phyloP scores from a whole-genome alignment of 2,888 invertebrate genomes.

The Epirrhoe alternata region DNA sequence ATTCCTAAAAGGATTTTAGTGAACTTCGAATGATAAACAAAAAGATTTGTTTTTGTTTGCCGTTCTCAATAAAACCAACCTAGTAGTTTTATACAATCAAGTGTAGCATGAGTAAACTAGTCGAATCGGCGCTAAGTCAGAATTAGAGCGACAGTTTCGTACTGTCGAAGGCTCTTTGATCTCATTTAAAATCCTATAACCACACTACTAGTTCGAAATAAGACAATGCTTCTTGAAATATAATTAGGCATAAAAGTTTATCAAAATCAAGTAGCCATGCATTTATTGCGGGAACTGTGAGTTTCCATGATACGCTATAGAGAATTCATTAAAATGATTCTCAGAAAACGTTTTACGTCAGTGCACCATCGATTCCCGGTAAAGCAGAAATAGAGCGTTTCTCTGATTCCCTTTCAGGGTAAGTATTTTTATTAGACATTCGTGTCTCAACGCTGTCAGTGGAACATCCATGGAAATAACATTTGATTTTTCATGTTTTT shows the following conservation, averaged over 20 bases:
- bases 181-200: too few species aligned
- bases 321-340: conserved; percentile 22
- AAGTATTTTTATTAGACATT: not conserved
- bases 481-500: not conserved
- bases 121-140: not conserved
- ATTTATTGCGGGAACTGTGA: not conserved
- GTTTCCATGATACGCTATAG: conserved; percentile 12
- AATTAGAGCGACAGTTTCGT: too few species aligned
- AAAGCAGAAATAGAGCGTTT: conserved; percentile 21
- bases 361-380: conserved; percentile 22
- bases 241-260: too few species aligned
- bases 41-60: too few species aligned
- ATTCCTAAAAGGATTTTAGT: too few species aligned
- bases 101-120: not conserved
- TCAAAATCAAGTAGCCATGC: too few species aligned
- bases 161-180: too few species aligned
- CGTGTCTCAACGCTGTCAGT: not conserved
- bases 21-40: too few species aligned
- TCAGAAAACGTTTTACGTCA: conserved; percentile 26
- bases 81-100: too few species aligned
- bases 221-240: too few species aligned
- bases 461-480: not conserved
- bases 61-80: too few species aligned
- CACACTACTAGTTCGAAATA: too few species aligned
- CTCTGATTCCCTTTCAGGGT: not conserved